Base-by-base conservation (phyloP, 2,797 vertebrate genomes). In the Meriones psammophilus region DNA sequence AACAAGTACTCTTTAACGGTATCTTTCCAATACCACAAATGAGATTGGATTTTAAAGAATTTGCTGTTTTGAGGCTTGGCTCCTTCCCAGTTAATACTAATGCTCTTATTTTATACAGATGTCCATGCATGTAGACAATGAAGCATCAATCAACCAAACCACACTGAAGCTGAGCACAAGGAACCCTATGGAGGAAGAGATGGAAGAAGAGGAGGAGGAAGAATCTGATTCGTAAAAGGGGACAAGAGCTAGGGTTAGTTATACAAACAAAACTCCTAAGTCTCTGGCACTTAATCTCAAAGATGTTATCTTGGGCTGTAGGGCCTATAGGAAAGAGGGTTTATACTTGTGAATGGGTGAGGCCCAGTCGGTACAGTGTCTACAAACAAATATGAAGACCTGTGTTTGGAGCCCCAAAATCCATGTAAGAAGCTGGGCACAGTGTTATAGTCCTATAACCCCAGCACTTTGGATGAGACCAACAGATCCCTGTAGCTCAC, bases 61-160 rank as follows among this genome's bases (percentile, higher is more conserved):
- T 73, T 50, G 58, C n/a, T 92, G 39, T 73, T 94, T 84, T 78
- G 39, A 69, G 73, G 36, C 76, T n/a, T 54, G 3, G 62, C 14
- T 33, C 3, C 5, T 92, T 94, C 13, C 64, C 46, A 24, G 50
- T 0, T 88, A 96, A 90, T 64, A 28, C 0, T 12, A 3, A 68
- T 93, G 79, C 93, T 79, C 56, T 97, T 90, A 93, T 24, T 89
- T 62, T 0, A 94, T 98, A 99, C 98, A 99, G 99, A 96, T 96
- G 98, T 97, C 94, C 88, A 93, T 99, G 94, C 99, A 99, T 96
- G 99, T 99, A 93, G 99, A 99, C 96, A 99, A 99, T n/a, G 99
- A 99, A 98, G 98, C 97, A 3, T 99, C 99, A 69, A 99, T 99
- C 98, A 99, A 99, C 97, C 99, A 99, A 97, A 99, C 99, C 1